Base-by-base conservation (phyloP, 2,888 invertebrate genomes). In the Eupithecia abbreviata region DNA sequence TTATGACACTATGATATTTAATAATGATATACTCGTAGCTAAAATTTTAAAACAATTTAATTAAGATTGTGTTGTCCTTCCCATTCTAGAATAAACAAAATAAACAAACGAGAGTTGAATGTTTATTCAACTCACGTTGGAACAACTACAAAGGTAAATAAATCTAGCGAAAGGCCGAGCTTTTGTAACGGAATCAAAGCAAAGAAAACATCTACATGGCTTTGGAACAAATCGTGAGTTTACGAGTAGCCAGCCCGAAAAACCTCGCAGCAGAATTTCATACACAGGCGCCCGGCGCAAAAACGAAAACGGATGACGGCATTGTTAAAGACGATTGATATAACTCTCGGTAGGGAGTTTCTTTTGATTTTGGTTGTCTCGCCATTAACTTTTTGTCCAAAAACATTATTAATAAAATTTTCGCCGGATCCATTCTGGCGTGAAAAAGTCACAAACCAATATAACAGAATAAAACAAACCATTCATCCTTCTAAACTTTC, bases 61-160 rank as follows among this genome's bases (percentile, higher is more conserved):
- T 58, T 3, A 9, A 18, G 3, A 18, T 18, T 58, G n/a, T 58
- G n/a, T 58, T 15, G 3, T 58, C 6, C 3, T 58, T 9, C 9
- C 3, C 55, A 7, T 7, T 55, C 55, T 0, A 58, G 58, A 58
- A 58, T 15, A n/a, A 42, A 43, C 7, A 43, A 67, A 67, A 43
- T 15, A 67, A 43, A 67, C 42, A 67, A 67, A 67, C 67, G 43
- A 15, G 2, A 68, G 4, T 0, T 18, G 18, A 68, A 30, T 30
- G 30, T 30, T 30, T 4, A 68, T 68, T 68, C 67, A 68, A 43
- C 43, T 68, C 67, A 68, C 67, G 55, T 58, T 55, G 67, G 43
- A n/a, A 45, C 67, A 42, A 43, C 67, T 45, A 68, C 67, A 68
- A 68, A 68, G n/a, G 18, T 68, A 43, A 43, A 68, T 68, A 68